Conservation (phyloP, 2,113 vertebrate species). For the Grammomys surdaster region DNA sequence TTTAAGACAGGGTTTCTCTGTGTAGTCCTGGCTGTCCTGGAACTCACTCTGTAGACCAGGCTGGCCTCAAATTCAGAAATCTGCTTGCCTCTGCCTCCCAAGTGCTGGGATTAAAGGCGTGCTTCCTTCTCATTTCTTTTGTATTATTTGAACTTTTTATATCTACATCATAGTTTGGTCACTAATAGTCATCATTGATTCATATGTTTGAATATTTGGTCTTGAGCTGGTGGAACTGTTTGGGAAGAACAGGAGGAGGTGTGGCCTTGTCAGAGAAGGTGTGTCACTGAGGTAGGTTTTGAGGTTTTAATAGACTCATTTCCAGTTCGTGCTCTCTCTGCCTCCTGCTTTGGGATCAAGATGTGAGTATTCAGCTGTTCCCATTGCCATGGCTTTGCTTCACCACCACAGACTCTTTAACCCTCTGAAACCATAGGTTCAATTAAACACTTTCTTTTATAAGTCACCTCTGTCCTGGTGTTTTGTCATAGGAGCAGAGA, state of each 20-base stretch:
- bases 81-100: too few species aligned
- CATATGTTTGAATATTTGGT: background rate
- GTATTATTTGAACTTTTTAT: constrained; percentile 1
- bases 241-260: background rate
- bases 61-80: too few species aligned
- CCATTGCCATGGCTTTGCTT: background rate
- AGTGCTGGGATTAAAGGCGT: too few species aligned
- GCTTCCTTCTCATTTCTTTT: constrained; percentile 24
- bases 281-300: background rate
- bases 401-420: background rate
- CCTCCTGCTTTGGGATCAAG: background rate
- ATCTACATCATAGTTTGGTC: background rate
- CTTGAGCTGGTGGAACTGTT: background rate
- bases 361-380: background rate
- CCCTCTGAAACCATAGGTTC: background rate
- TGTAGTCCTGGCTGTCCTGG: too few species aligned
- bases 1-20: too few species aligned
- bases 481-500: background rate
- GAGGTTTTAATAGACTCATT: background rate
- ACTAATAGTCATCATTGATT: background rate
- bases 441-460: background rate
- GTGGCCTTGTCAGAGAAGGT: background rate
- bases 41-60: too few species aligned
- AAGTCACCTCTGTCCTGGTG: background rate
- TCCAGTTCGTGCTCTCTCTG: too few species aligned